A percentile compares a stretch with the other conserved stretches of the same genome.
phyloP scores from a whole-genome alignment of 2,888 invertebrate genomes.

The Euplagia quadripunctaria region DNA sequence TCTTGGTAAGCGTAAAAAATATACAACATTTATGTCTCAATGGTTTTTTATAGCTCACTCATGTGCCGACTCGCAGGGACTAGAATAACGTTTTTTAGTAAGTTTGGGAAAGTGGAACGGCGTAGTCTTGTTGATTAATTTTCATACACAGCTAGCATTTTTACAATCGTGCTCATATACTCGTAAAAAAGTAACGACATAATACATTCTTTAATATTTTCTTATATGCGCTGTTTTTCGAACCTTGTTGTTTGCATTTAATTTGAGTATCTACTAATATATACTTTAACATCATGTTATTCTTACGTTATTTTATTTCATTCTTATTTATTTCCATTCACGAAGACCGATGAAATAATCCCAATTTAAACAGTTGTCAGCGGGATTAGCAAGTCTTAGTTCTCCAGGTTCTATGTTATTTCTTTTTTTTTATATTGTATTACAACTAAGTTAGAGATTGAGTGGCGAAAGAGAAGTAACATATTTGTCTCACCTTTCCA shows the following conservation, averaged over 20 bases:
- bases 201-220: background rate
- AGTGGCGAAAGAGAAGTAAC: background rate
- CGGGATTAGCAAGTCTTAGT: background rate
- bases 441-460: background rate
- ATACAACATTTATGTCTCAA: slow-evolving; percentile 46
- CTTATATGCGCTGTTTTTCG: background rate
- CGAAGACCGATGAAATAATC: too few relatives aligned
- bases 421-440: background rate
- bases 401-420: too few relatives aligned
- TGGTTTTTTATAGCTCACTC: slow-evolving; percentile 36
- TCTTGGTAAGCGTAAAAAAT: slow-evolving; percentile 45
- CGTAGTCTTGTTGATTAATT: slow-evolving; percentile 22
- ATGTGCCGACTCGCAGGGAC: slow-evolving; percentile 25
- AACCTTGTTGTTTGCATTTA: background rate
- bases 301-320: too few relatives aligned
- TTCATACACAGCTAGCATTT: slow-evolving; percentile 8
- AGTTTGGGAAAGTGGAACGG: slow-evolving; percentile 13
- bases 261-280: background rate
- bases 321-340: background rate
- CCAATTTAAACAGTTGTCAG: background rate
- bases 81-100: slow-evolving; percentile 34
- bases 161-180: slow-evolving; percentile 7
- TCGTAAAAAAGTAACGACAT: slow-evolving; percentile 2
- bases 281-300: background rate
- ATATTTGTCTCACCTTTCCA: background rate